Evolutionary conservation across 92 coral and sea anemone species (phyloP), one percentile per base, ranked within the genome.

Genomic region (Epizoanthus fatuus): DNA sequence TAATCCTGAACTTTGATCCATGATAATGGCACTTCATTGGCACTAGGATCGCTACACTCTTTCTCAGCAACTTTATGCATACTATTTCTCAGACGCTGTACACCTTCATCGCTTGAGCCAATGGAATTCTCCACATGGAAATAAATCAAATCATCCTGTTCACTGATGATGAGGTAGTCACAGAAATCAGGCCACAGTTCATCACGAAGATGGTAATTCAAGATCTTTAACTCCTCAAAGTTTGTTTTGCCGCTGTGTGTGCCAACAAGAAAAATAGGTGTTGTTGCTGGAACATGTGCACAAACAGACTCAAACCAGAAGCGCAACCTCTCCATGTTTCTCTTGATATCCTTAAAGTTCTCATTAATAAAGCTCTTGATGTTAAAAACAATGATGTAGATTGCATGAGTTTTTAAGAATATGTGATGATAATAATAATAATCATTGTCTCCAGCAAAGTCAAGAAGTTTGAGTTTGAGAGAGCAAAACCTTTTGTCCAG

Each of bases 391-490:
- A 91, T 54, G n/a, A 82, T 25, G 32, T 87, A 86, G 20, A 86
- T 10, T 10, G 88, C 91, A 3, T 86, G 66, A 1, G 54, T 63
- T 45, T 68, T 87, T 5, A 86, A 63, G 62, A 91, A 91, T 45
- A 91, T 70, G 49, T 91, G 89, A 51, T 87, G 91, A 19, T 90
- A 90, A 0, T 73, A 77, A 44, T 81, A 57, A 55, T 86, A 82
- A 14, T 90, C 93, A 25, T 81, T 77, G 2, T 86, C 91, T 2
- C 93, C 93, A 59, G 86, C 94, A 83, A 91, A 91, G 83, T 91
- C 94, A 10, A 91, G 82, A 2, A 91, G 16, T 39, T 79, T 83
- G 59, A 91, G 53, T 67, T 87, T 90, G 2, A 86, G 73, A 38
- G 81, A 57, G 3, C 65, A 11, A 16, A 72, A 81, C 84, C 37